These are phyloP conservation scores for Chrysochloris asiatica DNA, from an alignment of 2,113 vertebrate species.

Conservation along the genomic window DNA sequence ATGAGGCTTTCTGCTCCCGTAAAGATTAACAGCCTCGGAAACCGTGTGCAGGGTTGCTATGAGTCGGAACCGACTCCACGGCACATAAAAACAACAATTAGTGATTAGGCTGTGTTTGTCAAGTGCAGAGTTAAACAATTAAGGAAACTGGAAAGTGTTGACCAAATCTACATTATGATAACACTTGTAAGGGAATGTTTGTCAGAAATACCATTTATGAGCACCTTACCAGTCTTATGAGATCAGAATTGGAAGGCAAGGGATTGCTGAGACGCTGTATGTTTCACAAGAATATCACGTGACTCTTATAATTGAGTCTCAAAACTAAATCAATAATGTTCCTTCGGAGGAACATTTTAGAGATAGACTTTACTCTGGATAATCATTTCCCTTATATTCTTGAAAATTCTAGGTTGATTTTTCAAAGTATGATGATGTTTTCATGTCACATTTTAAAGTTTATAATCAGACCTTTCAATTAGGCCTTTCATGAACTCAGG, in stretches of 20 bases:
- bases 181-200: neutral
- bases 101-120: neutral
- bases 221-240: neutral
- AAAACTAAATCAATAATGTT: neutral
- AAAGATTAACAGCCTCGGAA: too few relatives aligned
- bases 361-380: neutral
- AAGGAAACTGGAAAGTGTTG: neutral
- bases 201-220: neutral
- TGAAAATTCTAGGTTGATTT: neutral
- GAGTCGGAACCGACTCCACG: too few relatives aligned
- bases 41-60: too few relatives aligned
- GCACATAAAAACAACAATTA: too few relatives aligned
- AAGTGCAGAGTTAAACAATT: neutral
- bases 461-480: neutral
- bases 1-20: too few relatives aligned
- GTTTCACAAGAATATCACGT: neutral
- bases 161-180: neutral
- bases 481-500: neutral
- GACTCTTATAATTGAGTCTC: neutral
- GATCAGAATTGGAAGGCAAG: neutral
- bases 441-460: slow-evolving; percentile 23
- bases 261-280: neutral
- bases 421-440: neutral
- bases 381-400: neutral
- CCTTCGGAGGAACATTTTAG: too few relatives aligned